These are phyloP conservation scores for Biston betularia DNA, from an alignment of 2,888 invertebrate genomes.

Conservation along the genomic window DNA sequence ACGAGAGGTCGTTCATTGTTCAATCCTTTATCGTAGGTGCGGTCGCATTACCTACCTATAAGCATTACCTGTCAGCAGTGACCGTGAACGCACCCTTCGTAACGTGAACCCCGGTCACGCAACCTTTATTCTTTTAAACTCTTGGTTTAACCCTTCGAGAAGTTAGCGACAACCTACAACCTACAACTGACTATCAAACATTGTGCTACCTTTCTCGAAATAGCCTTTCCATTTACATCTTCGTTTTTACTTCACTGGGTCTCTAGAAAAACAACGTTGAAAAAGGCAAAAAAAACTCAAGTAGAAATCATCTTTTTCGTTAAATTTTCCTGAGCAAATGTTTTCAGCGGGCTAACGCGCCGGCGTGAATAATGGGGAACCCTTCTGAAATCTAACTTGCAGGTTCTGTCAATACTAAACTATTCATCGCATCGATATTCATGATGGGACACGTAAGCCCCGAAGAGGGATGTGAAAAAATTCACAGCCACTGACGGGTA, in stretches of 20 bases:
- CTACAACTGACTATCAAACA: constrained; percentile 18
- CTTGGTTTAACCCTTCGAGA: constrained; percentile 17
- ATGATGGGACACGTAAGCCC: constrained; percentile 31
- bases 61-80: constrained; percentile 21
- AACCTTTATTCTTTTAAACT: constrained; percentile 36
- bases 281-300: constrained; percentile 1
- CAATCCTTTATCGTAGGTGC: constrained; percentile 26
- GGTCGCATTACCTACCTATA: constrained; percentile 18
- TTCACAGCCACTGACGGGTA: constrained; percentile 21
- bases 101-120: constrained; percentile 53
- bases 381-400: constrained; percentile 31
- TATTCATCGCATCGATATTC: constrained; percentile 47
- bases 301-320: constrained; percentile 26
- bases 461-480: constrained; percentile 17
- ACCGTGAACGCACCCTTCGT: constrained; percentile 59
- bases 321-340: constrained; percentile 18
- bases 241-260: constrained; percentile 1
- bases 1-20: constrained; percentile 31
- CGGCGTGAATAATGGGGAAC: constrained; percentile 21
- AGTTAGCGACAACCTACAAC: constrained; percentile 10
- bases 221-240: background rate
- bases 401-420: constrained; percentile 41
- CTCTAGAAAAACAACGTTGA: background rate
- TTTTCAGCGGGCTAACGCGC: constrained; percentile 16
- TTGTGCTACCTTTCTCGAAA: constrained; percentile 13